Conservation (phyloP, 1,140 invertebrate species). For the Eciton burchellii region DNA sequence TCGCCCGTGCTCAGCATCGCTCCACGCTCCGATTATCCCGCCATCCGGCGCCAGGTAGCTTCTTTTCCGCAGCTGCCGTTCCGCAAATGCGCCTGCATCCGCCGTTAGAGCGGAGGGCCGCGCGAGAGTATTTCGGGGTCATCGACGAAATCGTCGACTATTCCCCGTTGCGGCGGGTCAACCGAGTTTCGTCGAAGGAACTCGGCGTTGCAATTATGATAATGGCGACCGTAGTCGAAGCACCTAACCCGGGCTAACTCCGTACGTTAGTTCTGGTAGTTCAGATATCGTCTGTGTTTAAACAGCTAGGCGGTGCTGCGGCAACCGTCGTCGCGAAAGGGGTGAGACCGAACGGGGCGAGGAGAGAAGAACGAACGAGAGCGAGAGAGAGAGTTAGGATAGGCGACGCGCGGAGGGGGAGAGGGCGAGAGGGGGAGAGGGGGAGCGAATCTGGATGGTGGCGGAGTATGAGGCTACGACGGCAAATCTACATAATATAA, state of each 20-base stretch:
- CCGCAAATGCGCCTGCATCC: slow-evolving; percentile 1
- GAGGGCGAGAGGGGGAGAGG: slow-evolving; percentile 56
- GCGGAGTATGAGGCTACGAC: slow-evolving; percentile 79
- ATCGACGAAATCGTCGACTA: slow-evolving; percentile 70
- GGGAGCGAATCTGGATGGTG: slow-evolving; percentile 69
- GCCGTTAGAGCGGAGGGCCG: neutral
- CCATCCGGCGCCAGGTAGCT: neutral
- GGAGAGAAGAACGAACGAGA: neutral
- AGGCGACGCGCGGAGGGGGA: slow-evolving; percentile 27
- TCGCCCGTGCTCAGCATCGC: too few species aligned
- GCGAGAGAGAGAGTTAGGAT: slow-evolving; percentile 1
- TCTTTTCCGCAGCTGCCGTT: slow-evolving; percentile 1
- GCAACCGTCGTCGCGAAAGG: slow-evolving; percentile 73
- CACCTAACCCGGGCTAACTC: slow-evolving; percentile 79
- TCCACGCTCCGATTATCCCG: neutral
- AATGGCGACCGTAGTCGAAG: slow-evolving; percentile 79
- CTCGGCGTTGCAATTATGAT: slow-evolving; percentile 82
- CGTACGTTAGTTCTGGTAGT: slow-evolving; percentile 83
- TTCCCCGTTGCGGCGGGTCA: slow-evolving; percentile 74
- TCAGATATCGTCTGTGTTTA: slow-evolving; percentile 86
- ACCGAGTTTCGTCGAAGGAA: slow-evolving; percentile 75
- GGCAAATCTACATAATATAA: slow-evolving; percentile 86
- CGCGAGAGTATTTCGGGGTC: slow-evolving; percentile 65
- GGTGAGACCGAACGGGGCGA: slow-evolving; percentile 59
- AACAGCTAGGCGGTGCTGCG: slow-evolving; percentile 82